Conservation (phyloP, 1,140 invertebrate genomes). For the Conus betulinus region DNA sequence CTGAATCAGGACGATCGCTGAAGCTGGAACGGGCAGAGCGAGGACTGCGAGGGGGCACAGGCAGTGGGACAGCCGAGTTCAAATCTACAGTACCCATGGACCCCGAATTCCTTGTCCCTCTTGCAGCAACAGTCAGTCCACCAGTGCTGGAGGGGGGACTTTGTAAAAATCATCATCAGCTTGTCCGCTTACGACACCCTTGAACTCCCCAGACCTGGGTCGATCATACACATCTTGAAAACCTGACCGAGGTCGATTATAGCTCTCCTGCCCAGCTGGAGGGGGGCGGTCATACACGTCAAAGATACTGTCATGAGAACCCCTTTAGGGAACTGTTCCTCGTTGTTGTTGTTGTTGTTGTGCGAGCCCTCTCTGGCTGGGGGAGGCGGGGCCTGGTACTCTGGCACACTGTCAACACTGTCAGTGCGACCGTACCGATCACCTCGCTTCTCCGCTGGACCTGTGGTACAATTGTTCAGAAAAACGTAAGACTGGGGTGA, state of each 20-base stretch:
- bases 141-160: slow-evolving; percentile 20
- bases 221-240: slow-evolving; percentile 53
- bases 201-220: slow-evolving; percentile 40
- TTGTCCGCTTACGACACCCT: too few species aligned
- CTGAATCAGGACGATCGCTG: slow-evolving; percentile 22
- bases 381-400: slow-evolving; percentile 63
- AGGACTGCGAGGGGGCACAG: slow-evolving; percentile 40
- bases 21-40: slow-evolving; percentile 13
- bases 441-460: slow-evolving; percentile 68
- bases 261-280: slow-evolving; percentile 8
- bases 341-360: slow-evolving; percentile 43
- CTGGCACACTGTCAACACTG: slow-evolving; percentile 66
- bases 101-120: slow-evolving; percentile 48
- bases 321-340: slow-evolving; percentile 31
- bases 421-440: slow-evolving; percentile 66
- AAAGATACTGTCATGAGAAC: slow-evolving; percentile 26
- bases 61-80: slow-evolving; percentile 49
- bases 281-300: slow-evolving; percentile 54
- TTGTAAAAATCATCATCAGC: slow-evolving; percentile 2
- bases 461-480: slow-evolving; percentile 91
- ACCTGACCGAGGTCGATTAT: slow-evolving; percentile 34
- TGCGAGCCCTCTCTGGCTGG: slow-evolving; percentile 41
- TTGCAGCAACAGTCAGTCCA: neutral
- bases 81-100: slow-evolving; percentile 44
- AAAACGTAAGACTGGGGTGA: slow-evolving; percentile 76